Percentiles rank a stretch among this genome's conserved stretches.
Evolutionary conservation across 2,113 vertebrate genomes (phyloP).

Genomic region (Connochaetes taurinus): DNA sequence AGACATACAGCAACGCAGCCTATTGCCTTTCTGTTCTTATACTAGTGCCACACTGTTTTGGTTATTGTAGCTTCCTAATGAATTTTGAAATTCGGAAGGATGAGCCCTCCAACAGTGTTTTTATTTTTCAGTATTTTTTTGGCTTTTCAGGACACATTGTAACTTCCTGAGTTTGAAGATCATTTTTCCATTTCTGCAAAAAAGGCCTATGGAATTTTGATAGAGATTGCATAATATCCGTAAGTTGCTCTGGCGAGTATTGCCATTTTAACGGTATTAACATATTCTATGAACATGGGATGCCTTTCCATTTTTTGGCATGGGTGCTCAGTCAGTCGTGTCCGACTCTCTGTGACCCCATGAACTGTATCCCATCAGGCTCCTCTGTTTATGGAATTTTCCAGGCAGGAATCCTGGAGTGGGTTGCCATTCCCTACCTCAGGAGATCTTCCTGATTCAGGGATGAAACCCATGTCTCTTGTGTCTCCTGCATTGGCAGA

Average conservation of each 20-base stretch:
- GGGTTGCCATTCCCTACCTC: neutral
- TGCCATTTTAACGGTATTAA: neutral
- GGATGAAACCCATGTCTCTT: neutral
- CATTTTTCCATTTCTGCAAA: neutral
- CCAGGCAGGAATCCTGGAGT: neutral
- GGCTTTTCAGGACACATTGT: neutral
- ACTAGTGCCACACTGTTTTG: neutral
- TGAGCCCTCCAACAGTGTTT: neutral
- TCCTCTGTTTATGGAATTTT: neutral
- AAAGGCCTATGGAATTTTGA: neutral
- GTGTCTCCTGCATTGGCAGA: neutral
- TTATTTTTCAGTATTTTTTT: neutral
- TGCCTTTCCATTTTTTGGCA: neutral
- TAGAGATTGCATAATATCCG: neutral
- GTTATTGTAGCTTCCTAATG: neutral
- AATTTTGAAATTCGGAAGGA: neutral
- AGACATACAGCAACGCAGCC: neutral
- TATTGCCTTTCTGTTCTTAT: neutral
- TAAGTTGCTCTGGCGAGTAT: neutral
- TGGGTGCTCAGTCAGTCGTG: rapidly evolving
- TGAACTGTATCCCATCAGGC: neutral
- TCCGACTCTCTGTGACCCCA: neutral
- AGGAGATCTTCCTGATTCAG: neutral
- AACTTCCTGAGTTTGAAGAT: neutral
- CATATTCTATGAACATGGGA: neutral